Evolutionary conservation across 2,113 vertebrate species (phyloP), one percentile per base, ranked within the genome.

Genomic region (Strix uralensis): DNA sequence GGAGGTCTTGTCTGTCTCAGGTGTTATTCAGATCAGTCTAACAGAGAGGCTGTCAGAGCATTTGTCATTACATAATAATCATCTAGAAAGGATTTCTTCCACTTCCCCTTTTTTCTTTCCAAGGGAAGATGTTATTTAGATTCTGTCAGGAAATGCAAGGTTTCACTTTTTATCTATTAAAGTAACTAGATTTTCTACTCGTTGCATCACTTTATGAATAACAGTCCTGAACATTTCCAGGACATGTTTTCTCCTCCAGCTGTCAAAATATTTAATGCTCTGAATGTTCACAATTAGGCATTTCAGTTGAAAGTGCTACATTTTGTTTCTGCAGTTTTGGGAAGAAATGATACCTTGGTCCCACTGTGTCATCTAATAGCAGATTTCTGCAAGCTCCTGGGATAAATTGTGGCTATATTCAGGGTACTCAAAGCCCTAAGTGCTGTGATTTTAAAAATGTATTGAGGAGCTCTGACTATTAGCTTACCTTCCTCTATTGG

Each of bases 191-290:
- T 93, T 94, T 96, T 94, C 62, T 91, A 74, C 85, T 81, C 55
- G 22, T 88, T 87, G 38, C 62, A 69, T 89, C 40, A 61, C 46
- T 86, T 94, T 46, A 75, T 42, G 46, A 86, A 77, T 88, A 96
- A 96, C 81, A 94, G 47, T 83, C 90, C 95, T 90, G 94, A 86
- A 93, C 80, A 29, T 91, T 95, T 95, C 81, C 94, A 89, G 94
- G 92, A 92, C 66, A 42, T 23, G 13, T 88, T 91, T 96, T 90
- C 62, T 95, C 58, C 84, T 65, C 86, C 74, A 89, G 61, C 74
- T 95, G 92, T 95, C 94, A 95, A 90, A 97, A 92, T 91, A 95
- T 77, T 95, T 90, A 95, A 95, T 73, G 19, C 54, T 92, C 78
- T 82, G 81, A 78, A 69, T 91, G 81, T 80, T 85, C 61, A 70